A percentile compares a stretch with the other conserved stretches of the same genome.
Conservation (phyloP, 1,140 invertebrate genomes). For the Drosophila oshimai region DNA sequence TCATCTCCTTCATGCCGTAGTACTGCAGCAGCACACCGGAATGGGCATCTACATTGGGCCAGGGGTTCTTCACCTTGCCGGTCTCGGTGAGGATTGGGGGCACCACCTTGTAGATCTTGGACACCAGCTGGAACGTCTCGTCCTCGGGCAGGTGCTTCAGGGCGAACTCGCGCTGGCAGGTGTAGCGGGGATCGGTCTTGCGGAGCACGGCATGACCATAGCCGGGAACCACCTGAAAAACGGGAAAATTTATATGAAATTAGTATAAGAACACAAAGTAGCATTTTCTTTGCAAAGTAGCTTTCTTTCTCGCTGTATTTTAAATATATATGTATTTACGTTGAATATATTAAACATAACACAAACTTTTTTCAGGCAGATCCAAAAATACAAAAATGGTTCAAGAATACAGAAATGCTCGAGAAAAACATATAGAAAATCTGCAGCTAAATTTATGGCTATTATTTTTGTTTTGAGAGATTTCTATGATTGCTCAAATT, state of each 20-base stretch:
- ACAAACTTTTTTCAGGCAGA: not conserved
- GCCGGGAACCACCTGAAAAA: slow-evolving; percentile 93
- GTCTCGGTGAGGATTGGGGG: slow-evolving; percentile 96
- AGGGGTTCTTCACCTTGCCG: slow-evolving; percentile 99
- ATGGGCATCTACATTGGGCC: slow-evolving; percentile 99
- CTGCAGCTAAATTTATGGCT: not conserved
- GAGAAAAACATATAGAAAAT: not conserved
- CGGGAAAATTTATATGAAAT: not conserved
- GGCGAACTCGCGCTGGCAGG: slow-evolving; percentile 97
- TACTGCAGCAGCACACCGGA: slow-evolving; percentile 97
- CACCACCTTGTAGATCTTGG: slow-evolving; percentile 96
- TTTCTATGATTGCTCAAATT: not conserved
- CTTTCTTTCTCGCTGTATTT: too few species aligned
- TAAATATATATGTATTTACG: too few species aligned
- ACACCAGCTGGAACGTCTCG: slow-evolving; percentile 94
- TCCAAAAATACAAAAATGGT: not conserved
- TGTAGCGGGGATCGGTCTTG: slow-evolving; percentile 96
- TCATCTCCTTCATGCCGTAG: slow-evolving; percentile 99
- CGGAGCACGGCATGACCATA: slow-evolving; percentile 98
- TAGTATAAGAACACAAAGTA: too few species aligned
- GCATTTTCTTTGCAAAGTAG: too few species aligned
- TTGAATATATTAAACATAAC: too few species aligned
- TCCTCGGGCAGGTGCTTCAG: slow-evolving; percentile 97
- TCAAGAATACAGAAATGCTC: not conserved
- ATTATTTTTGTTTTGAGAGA: not conserved